Evolutionary conservation across 2,113 vertebrate genomes (phyloP), one percentile per base, ranked within the genome.

Genomic region (Cebidichthys violaceus): DNA sequence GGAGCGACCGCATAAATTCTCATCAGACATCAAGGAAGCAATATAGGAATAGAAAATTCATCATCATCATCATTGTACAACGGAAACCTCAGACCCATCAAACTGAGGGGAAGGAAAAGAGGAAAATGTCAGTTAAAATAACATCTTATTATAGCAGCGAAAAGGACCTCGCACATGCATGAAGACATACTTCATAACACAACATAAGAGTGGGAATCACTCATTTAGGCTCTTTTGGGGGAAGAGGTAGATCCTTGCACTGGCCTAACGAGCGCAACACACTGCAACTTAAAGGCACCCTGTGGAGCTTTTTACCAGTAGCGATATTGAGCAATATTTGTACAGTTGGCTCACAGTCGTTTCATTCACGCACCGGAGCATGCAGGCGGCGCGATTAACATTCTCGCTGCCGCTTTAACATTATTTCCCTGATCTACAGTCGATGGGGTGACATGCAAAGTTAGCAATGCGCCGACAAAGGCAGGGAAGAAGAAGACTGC

Each of bases 11-110:
- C 10, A 59, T 3, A n/a, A 24, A 71, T 75, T 35, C 54, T 45
- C 15, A 45, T 76, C 37, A 10, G 55, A 7, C 18, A 27, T 24
- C 6, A 14, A 17, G 20, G 29, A 50, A 18, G n/a, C 0, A n/a
- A 65, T 8, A 52, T 1, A 14, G 50, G 50, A 27, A 43, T 22
- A 17, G 7, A 14, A 17, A 15, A n/a, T 69, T 39, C 71, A 47
- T 15, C 17, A 18, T 77, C 61, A 45, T 74, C 73, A 52, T 55
- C 29, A 33, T 45, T 41, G 24, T n/a, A 41, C 31, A 27, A 75
- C 29, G 18, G 61, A 70, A 70, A 20, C 11, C 37, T 47, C 29
- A 41, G 76, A 59, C 61, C 59, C 47, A 22, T 22, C 4, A 33
- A 52, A 15, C 33, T 6, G 52, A 71, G 7, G 47, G 47, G 47